Conservation (phyloP, 2,113 vertebrate genomes). For the Burhinus oedicnemus region DNA sequence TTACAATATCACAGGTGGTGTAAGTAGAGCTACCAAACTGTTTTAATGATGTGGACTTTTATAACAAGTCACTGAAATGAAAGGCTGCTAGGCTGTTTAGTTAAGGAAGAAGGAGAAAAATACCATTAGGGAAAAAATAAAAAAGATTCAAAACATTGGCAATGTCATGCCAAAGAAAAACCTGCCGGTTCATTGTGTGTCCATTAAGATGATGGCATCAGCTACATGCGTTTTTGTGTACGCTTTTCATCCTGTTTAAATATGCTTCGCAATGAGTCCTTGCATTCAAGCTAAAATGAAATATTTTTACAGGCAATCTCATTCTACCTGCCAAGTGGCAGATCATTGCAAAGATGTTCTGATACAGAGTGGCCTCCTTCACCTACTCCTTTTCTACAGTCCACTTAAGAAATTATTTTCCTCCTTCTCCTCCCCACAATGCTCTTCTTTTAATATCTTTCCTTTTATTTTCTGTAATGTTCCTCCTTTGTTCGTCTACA, state of each 20-base stretch:
- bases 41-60: neutral
- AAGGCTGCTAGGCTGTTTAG: neutral
- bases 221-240: neutral
- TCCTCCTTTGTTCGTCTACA: neutral
- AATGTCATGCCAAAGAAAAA: neutral
- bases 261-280: neutral
- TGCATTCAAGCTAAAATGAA: conserved; percentile 22
- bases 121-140: neutral
- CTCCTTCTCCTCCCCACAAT: neutral
- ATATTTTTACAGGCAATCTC: neutral
- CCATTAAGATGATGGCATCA: neutral
- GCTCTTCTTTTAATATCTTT: conserved; percentile 37
- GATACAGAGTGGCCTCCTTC: conserved; percentile 9
- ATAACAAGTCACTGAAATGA: neutral
- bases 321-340: neutral
- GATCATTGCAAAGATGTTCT: neutral
- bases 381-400: neutral
- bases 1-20: neutral
- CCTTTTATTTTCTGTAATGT: conserved; percentile 39
- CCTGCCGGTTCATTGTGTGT: neutral
- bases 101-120: neutral
- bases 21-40: neutral
- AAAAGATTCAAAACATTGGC: neutral
- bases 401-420: conserved; percentile 63
- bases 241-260: neutral